Conservation (phyloP, 2,888 invertebrate genomes). For the Tortrix viridana region DNA sequence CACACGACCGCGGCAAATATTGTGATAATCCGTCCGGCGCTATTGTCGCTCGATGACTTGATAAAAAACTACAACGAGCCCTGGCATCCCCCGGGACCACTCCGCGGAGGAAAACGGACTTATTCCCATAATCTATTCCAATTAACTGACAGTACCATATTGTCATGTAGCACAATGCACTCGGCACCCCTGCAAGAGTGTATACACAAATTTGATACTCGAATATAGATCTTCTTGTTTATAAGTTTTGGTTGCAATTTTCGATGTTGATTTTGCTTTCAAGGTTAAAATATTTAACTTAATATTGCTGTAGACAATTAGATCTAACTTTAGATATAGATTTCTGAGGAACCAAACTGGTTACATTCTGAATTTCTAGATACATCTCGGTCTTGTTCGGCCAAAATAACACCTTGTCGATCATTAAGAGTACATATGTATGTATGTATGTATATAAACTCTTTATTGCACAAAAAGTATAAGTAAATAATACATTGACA, state of each 20-base stretch:
- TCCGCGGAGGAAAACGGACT: slow-evolving; percentile 62
- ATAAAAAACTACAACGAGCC: slow-evolving; percentile 73
- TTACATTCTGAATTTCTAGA: no score
- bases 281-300: slow-evolving; percentile 1
- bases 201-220: slow-evolving; percentile 42
- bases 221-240: slow-evolving; percentile 44
- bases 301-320: no score
- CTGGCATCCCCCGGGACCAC: slow-evolving; percentile 70
- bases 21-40: slow-evolving; percentile 76
- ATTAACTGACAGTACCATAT: slow-evolving; percentile 84
- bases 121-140: slow-evolving; percentile 85
- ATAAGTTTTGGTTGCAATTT: slow-evolving; percentile 35
- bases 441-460: no score
- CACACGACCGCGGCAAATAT: slow-evolving; percentile 79
- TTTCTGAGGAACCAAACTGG: no score
- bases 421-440: no score
- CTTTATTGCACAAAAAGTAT: no score
- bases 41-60: slow-evolving; percentile 81
- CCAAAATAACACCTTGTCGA: no score
- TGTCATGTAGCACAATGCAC: slow-evolving; percentile 82
- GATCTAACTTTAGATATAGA: no score
- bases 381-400: no score
- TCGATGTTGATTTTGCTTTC: no score
- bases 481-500: no score
- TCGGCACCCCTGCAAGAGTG: slow-evolving; percentile 58